These are phyloP conservation scores for Drosophila neotestacea DNA, from an alignment of 2,888 invertebrate species.

Conservation along the genomic window DNA sequence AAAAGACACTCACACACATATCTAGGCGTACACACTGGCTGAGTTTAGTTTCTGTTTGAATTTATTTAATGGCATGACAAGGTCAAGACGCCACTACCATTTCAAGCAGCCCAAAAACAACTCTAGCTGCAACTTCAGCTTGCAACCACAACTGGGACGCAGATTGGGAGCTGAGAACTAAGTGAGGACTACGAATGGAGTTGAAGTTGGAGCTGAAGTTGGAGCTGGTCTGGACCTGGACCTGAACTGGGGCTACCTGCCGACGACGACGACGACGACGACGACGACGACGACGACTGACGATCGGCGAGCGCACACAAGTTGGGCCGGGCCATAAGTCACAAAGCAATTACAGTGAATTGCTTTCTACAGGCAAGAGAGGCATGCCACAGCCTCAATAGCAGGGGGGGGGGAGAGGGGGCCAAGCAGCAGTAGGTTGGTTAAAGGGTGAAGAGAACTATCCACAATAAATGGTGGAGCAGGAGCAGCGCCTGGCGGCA, in stretches of 20 bases:
- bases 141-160: not conserved
- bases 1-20: not conserved
- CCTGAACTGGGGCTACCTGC: conserved; percentile 50
- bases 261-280: conserved; percentile 35
- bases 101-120: conserved; percentile 41
- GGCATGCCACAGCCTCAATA: not conserved
- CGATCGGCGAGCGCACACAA: conserved; percentile 67
- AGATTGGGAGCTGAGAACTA: not conserved
- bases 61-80: conserved; percentile 81
- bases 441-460: conserved; percentile 28
- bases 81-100: conserved; percentile 79
- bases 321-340: conserved; percentile 82
- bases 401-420: not conserved
- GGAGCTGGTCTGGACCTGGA: not conserved
- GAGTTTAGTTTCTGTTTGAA: conserved; percentile 76
- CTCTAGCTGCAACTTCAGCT: conserved; percentile 12
- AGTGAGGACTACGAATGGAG: not conserved
- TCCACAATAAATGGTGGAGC: conserved; percentile 64
- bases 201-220: not conserved
- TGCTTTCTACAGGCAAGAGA: conserved; percentile 66
- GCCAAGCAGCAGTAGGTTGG: not conserved
- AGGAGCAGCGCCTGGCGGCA: conserved; percentile 71
- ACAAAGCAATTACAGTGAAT: conserved; percentile 82
- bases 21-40: conserved; percentile 17
- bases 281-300: conserved; percentile 40